These are phyloP conservation scores for Drosophila kepulauana DNA, from an alignment of 1,140 invertebrate genomes.

Conservation along the genomic window DNA sequence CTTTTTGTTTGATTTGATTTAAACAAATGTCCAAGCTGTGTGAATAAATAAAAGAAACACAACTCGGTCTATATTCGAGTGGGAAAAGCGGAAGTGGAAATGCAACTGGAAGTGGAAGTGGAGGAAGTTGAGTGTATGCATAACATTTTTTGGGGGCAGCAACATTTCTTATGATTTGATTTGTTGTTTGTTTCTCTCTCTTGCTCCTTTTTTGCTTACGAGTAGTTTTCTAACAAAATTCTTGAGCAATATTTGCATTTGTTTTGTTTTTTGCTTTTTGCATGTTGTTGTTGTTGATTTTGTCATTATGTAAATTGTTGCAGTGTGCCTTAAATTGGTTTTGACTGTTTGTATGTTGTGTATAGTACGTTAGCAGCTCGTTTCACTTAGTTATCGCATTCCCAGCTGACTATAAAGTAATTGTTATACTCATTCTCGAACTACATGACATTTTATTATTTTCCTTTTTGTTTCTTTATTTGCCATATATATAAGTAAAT, in stretches of 20 bases:
- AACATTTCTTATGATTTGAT: constrained; percentile 47
- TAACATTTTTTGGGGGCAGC: neutral
- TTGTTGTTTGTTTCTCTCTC: constrained; percentile 45
- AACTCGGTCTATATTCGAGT: neutral
- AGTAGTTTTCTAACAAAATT: constrained; percentile 44
- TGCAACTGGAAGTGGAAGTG: neutral
- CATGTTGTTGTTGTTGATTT: constrained; percentile 4
- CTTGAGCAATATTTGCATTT: constrained; percentile 45
- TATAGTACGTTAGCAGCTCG: neutral
- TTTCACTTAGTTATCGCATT: constrained; percentile 15
- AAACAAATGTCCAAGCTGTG: constrained; percentile 4
- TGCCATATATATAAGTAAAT: constrained; percentile 31
- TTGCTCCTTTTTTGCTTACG: constrained; percentile 37
- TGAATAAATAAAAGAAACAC: constrained; percentile 7
- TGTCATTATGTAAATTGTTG: constrained; percentile 40
- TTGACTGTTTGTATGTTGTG: neutral
- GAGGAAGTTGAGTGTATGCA: neutral
- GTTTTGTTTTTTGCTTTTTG: constrained; percentile 2
- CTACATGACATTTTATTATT: too few species aligned
- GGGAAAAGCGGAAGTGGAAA: neutral
- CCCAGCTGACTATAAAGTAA: constrained; percentile 39
- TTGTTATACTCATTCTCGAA: constrained; percentile 18
- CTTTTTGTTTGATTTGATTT: constrained; percentile 9
- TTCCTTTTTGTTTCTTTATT: neutral
- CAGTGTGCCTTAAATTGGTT: constrained; percentile 42